A percentile compares a stretch with the other conserved stretches of the same genome.
Evolutionary conservation across 2,113 vertebrate species (phyloP).

Genomic region (Eurystomus gularis): DNA sequence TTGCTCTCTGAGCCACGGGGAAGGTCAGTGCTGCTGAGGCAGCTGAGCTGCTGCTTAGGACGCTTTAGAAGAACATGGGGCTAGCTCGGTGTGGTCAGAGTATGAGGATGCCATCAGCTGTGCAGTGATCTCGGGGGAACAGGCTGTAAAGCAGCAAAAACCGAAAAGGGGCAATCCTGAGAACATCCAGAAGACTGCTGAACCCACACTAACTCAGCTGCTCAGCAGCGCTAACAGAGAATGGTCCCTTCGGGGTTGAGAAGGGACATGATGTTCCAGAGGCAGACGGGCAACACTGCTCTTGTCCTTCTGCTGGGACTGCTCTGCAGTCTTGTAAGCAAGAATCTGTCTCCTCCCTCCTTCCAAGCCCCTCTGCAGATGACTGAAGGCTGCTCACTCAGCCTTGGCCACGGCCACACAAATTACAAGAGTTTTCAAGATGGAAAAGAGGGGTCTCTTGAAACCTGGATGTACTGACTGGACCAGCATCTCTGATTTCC

Average conservation of each 20-base stretch:
- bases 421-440: not conserved
- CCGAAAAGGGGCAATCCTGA: not conserved
- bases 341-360: not conserved
- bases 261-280: not conserved
- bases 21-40: not conserved
- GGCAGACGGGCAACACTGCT: not conserved
- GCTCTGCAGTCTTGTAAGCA: not conserved
- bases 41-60: not conserved
- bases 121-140: not conserved
- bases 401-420: not conserved
- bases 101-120: not conserved
- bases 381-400: not conserved
- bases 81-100: too few species aligned
- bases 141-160: not conserved
- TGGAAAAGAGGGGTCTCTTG: not conserved
- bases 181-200: not conserved
- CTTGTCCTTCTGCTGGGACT: not conserved
- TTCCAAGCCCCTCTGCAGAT: not conserved
- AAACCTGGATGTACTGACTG: too few species aligned
- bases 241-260: not conserved
- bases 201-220: not conserved
- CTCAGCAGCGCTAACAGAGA: not conserved
- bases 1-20: not conserved
- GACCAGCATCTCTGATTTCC: too few species aligned
- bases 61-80: rapidly evolving